These are phyloP conservation scores for Pristionchus fissidentatus DNA, from an alignment of 2,888 invertebrate genomes.

Conservation along the genomic window DNA sequence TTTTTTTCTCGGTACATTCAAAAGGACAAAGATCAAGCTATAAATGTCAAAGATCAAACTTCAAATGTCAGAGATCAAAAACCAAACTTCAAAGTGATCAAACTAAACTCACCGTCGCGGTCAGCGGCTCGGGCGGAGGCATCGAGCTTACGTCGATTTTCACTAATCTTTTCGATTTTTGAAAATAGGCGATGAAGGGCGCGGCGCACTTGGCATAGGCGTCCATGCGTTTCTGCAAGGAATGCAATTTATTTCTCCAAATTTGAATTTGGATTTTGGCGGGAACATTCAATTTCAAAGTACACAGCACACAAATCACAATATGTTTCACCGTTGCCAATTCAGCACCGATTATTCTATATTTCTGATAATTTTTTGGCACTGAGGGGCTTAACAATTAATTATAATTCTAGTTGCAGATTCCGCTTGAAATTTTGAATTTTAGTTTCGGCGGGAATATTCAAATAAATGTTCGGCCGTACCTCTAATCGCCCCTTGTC, in stretches of 20 bases:
- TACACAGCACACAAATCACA: no score
- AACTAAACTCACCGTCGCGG: neutral
- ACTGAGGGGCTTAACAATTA: neutral
- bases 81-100: neutral
- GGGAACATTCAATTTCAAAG: neutral
- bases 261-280: neutral
- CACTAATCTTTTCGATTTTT: slow-evolving; percentile 62
- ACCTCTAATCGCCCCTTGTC: slow-evolving; percentile 72
- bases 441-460: no score
- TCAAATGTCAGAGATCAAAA: neutral
- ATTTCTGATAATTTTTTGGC: no score
- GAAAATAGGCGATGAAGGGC: slow-evolving; percentile 72
- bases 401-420: neutral
- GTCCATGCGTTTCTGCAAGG: slow-evolving; percentile 67
- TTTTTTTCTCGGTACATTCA: no score
- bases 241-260: neutral
- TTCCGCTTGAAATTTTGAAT: no score
- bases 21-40: no score
- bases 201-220: slow-evolving; percentile 68
- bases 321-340: no score
- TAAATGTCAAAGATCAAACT: slow-evolving; percentile 5
- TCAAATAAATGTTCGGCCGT: slow-evolving; percentile 12
- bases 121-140: neutral
- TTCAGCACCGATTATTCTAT: no score
- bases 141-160: slow-evolving; percentile 56